phyloP scores from a whole-genome alignment of 92 coral and sea anemone species.

The Porites cylindrica region DNA sequence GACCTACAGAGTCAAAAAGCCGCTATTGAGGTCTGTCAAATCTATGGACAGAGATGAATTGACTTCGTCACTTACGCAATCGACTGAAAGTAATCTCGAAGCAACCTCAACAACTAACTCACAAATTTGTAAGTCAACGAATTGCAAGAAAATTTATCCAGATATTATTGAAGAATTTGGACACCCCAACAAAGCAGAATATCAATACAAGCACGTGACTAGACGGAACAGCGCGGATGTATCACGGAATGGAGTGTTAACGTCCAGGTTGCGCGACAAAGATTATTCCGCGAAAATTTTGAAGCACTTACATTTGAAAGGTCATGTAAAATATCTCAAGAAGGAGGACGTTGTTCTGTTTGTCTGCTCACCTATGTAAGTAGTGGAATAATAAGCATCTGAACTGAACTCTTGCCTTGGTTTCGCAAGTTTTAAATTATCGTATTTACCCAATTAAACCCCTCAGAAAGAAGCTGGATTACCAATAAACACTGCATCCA shows the following conservation, averaged over 20 bases:
- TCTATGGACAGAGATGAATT: not conserved
- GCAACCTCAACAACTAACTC: constrained; percentile 4
- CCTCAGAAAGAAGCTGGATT: too few species aligned
- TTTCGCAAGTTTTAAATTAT: not conserved
- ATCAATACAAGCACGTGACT: not conserved
- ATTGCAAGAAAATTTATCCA: not conserved
- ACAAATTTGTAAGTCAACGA: not conserved
- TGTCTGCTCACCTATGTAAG: constrained; percentile 90
- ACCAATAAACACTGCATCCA: too few species aligned
- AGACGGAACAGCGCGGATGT: constrained; percentile 31
- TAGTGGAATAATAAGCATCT: not conserved
- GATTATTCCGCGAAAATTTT: constrained; percentile 25
- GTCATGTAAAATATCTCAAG: constrained; percentile 78
- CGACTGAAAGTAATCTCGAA: not conserved
- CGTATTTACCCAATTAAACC: too few species aligned
- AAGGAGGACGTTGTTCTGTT: constrained; percentile 72
- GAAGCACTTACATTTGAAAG: constrained; percentile 73
- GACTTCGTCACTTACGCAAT: not conserved
- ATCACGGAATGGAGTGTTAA: constrained; percentile 1
- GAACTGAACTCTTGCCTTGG: not conserved
- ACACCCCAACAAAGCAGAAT: not conserved
- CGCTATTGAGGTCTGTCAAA: constrained; percentile 10
- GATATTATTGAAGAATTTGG: constrained; percentile 10
- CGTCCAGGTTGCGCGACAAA: constrained; percentile 8
- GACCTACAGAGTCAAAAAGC: constrained; percentile 5